phyloP scores from a whole-genome alignment of 1,140 invertebrate species.

The Zaprionus vittiger region DNA sequence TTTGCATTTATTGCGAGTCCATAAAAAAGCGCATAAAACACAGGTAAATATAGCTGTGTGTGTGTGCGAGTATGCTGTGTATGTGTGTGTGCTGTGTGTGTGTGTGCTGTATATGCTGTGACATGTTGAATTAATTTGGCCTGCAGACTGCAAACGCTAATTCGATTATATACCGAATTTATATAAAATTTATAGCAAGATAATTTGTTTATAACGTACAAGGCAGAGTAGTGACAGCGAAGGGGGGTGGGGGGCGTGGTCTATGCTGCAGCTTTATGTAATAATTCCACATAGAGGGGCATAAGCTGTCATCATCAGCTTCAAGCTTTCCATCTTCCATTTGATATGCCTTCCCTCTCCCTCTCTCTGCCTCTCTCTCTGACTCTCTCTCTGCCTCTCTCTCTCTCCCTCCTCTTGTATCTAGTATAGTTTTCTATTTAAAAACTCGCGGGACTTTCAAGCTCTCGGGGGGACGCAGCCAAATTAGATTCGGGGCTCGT shows the following conservation, averaged over 20 bases:
- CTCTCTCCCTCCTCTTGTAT: not conserved
- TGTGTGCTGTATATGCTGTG: not conserved
- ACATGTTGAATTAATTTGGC: not conserved
- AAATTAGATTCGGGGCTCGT: conserved; percentile 22
- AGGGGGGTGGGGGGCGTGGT: not conserved
- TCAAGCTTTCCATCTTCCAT: too few species aligned
- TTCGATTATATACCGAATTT: not conserved
- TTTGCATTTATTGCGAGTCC: conserved; percentile 8
- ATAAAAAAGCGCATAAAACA: conserved; percentile 5
- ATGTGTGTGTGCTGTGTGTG: not conserved
- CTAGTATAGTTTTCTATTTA: conserved; percentile 5
- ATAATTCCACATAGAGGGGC: not conserved
- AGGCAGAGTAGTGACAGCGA: not conserved
- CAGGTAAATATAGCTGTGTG: not conserved
- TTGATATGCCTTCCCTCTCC: too few species aligned
- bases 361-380: too few species aligned
- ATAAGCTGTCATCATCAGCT: not conserved
- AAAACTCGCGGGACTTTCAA: not conserved
- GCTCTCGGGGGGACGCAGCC: not conserved
- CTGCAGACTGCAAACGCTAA: not conserved
- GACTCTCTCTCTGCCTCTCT: too few species aligned
- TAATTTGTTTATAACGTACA: conserved; percentile 47
- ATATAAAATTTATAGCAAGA: not conserved
- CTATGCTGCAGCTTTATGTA: too few species aligned
- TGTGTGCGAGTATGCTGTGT: not conserved